A percentile compares a stretch with the other conserved stretches of the same genome.
These are phyloP conservation scores for Nephrocerus scutellatus DNA, from an alignment of 2,888 invertebrate genomes.

Conservation along the genomic window DNA sequence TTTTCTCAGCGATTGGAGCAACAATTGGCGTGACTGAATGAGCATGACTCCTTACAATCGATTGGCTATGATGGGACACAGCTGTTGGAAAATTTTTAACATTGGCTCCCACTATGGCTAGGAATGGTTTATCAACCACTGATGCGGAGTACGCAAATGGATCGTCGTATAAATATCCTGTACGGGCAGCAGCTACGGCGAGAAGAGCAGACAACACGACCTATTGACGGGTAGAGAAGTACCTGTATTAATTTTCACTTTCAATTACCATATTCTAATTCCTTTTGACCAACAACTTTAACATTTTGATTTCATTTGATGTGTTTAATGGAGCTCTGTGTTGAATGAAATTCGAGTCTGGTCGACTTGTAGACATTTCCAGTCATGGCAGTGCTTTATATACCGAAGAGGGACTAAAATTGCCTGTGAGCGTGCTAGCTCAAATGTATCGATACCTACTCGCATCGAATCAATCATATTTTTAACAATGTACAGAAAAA, in stretches of 20 bases:
- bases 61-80: constrained; percentile 50
- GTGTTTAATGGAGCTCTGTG: constrained; percentile 30
- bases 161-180: constrained; percentile 32
- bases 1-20: constrained; percentile 33
- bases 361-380: constrained; percentile 22
- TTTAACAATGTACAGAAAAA: too few species aligned
- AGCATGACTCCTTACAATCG: constrained; percentile 48
- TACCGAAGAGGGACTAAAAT: constrained; percentile 31
- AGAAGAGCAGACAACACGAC: constrained; percentile 41
- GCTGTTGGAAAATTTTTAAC: constrained; percentile 49
- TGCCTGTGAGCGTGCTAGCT: too few species aligned
- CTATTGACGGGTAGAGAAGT: constrained; percentile 17
- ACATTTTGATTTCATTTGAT: constrained; percentile 33
- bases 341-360: constrained; percentile 30
- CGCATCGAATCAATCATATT: too few species aligned
- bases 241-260: too few species aligned
- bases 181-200: constrained; percentile 39
- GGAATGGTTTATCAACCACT: constrained; percentile 36
- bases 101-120: constrained; percentile 36
- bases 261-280: too few species aligned
- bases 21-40: constrained; percentile 38
- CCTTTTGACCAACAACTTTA: constrained; percentile 40
- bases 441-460: too few species aligned
- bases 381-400: constrained; percentile 30
- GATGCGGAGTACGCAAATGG: constrained; percentile 28